Percentiles rank a stretch among this genome's conserved stretches.
These are phyloP conservation scores for Tokudaia tokunoshimensis DNA, from an alignment of 2,797 vertebrate genomes.

Conservation along the genomic window DNA sequence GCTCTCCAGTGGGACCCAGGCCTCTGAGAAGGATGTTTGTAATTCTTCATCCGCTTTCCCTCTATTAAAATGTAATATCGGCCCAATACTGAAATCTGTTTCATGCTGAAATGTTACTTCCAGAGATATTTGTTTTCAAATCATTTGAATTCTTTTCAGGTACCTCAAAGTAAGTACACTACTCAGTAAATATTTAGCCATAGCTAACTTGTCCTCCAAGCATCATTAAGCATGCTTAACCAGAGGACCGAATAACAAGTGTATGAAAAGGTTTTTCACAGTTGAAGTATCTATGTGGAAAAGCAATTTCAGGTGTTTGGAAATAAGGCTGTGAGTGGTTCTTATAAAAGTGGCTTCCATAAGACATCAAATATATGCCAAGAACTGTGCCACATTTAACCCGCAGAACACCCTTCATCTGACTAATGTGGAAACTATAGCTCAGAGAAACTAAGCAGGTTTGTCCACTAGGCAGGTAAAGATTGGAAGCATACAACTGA, in stretches of 20 bases:
- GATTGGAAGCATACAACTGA: background rate
- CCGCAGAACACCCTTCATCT: background rate
- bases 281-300: background rate
- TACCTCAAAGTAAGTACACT: background rate
- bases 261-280: background rate
- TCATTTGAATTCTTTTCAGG: background rate
- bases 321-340: background rate
- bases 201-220: background rate
- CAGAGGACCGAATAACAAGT: background rate
- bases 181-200: background rate
- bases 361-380: background rate
- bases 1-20: background rate
- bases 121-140: slow-evolving; percentile 29
- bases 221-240: background rate
- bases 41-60: background rate
- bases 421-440: background rate
- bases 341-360: background rate
- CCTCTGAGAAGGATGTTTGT: background rate
- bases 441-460: background rate
- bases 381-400: background rate
- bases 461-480: background rate
- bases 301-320: background rate
- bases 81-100: background rate
- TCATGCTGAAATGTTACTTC: slow-evolving; percentile 18
- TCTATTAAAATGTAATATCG: background rate